A percentile compares a stretch with the other conserved stretches of the same genome.
Evolutionary conservation across 2,888 invertebrate species (phyloP).

Genomic region (Ctena decussata): DNA sequence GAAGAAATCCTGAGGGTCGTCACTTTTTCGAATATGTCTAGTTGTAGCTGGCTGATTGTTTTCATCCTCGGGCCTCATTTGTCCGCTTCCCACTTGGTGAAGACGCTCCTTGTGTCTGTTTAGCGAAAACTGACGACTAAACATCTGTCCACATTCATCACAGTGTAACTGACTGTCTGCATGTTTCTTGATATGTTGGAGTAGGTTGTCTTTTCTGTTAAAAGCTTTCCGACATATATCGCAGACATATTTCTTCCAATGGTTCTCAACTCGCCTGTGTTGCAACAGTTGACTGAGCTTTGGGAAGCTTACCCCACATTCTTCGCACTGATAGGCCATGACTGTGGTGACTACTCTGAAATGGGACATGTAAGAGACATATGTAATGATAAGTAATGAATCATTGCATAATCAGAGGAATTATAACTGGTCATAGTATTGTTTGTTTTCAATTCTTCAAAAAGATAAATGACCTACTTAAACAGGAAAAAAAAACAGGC

Average conservation of each 20-base stretch:
- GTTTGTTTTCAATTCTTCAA: too few species aligned
- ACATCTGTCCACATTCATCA: conserved; percentile 1
- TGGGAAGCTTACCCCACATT: conserved; percentile 10
- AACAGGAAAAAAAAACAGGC: not conserved
- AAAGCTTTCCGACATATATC: too few species aligned
- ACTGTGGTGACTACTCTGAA: not conserved
- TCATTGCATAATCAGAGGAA: too few species aligned
- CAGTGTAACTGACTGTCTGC: not conserved
- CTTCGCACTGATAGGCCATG: conserved; percentile 21
- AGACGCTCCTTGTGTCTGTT: conserved; percentile 22
- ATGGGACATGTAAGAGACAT: not conserved
- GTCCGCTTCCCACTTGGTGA: conserved; percentile 21
- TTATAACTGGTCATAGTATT: too few species aligned
- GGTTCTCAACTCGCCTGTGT: conserved; percentile 16
- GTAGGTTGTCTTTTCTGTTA: too few species aligned
- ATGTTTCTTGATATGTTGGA: too few species aligned
- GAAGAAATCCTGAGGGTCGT: conserved; percentile 13
- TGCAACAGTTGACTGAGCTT: conserved; percentile 18
- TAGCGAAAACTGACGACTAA: conserved; percentile 25
- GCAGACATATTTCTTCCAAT: conserved; percentile 24
- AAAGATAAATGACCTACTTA: too few species aligned
- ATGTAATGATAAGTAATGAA: too few species aligned
- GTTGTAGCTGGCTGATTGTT: not conserved
- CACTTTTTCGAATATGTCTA: not conserved
- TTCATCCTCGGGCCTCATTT: not conserved